These are phyloP conservation scores for Agrotis segetum DNA, from an alignment of 2,888 invertebrate genomes.

Conservation along the genomic window DNA sequence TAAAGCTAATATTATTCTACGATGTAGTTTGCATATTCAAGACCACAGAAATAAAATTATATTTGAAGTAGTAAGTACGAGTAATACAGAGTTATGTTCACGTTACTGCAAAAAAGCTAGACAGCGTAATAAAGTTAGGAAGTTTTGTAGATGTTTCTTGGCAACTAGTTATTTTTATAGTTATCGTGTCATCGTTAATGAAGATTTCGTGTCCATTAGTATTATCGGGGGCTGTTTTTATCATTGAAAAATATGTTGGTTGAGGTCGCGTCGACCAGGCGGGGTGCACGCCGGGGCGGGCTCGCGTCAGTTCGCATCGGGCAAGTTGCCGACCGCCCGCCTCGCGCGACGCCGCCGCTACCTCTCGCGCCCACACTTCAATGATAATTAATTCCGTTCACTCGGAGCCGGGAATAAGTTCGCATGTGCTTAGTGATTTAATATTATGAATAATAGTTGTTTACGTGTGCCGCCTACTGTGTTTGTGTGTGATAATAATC, in stretches of 20 bases:
- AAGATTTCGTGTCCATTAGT: slow-evolving; percentile 57
- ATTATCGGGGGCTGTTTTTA: slow-evolving; percentile 70
- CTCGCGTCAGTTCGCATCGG: slow-evolving; percentile 86
- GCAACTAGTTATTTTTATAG: slow-evolving; percentile 54
- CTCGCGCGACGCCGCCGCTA: slow-evolving; percentile 72
- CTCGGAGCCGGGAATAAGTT: slow-evolving; percentile 64
- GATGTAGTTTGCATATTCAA: slow-evolving; percentile 53
- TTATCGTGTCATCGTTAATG: slow-evolving; percentile 54
- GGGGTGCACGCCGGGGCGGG: slow-evolving; percentile 82
- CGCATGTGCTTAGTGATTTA: slow-evolving; percentile 75
- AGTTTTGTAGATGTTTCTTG: slow-evolving; percentile 33
- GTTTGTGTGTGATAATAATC: slow-evolving; percentile 73
- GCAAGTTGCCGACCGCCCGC: slow-evolving; percentile 81
- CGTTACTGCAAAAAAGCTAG: slow-evolving; percentile 29
- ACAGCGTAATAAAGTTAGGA: slow-evolving; percentile 18
- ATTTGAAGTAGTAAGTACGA: slow-evolving; percentile 14
- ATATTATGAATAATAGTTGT: slow-evolving; percentile 71
- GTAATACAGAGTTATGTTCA: slow-evolving; percentile 16
- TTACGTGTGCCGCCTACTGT: slow-evolving; percentile 64
- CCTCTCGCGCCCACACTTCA: slow-evolving; percentile 61
- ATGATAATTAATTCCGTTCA: slow-evolving; percentile 70
- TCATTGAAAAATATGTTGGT: slow-evolving; percentile 78
- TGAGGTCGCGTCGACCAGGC: slow-evolving; percentile 79
- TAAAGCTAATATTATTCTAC: slow-evolving; percentile 48
- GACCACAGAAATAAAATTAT: slow-evolving; percentile 38